phyloP scores from a whole-genome alignment of 1,140 invertebrate species.

The Meloidogyne chitwoodi region DNA sequence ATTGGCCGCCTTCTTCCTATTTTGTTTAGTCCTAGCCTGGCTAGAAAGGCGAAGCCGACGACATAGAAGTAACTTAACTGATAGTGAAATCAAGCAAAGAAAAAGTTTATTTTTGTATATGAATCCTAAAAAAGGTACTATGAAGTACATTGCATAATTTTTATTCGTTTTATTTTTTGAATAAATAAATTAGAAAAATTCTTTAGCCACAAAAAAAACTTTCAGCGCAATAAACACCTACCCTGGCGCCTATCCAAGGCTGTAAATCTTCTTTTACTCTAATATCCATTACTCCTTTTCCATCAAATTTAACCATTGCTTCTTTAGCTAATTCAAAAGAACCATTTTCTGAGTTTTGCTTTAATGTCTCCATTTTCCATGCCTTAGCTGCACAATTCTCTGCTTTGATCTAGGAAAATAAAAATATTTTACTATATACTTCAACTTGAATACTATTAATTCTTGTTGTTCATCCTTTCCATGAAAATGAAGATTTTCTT shows the following conservation, averaged over 20 bases:
- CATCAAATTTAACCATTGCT: not conserved
- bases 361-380: not conserved
- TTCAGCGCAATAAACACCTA: not conserved
- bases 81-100: not conserved
- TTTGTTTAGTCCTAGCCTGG: constrained; percentile 11
- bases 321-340: not conserved
- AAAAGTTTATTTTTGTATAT: not conserved
- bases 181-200: not conserved
- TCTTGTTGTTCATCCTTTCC: not conserved
- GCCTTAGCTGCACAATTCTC: not conserved
- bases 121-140: not conserved
- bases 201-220: not conserved
- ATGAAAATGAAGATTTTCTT: not conserved
- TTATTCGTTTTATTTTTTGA: not conserved
- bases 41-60: constrained; percentile 7
- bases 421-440: not conserved
- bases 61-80: not conserved
- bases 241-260: not conserved
- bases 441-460: not conserved
- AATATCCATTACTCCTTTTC: constrained; percentile 1
- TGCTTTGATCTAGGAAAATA: not conserved
- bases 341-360: not conserved
- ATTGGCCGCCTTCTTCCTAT: constrained; percentile 7
- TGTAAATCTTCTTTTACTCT: not conserved
- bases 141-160: not conserved